Evolutionary conservation across 2,888 invertebrate species (phyloP), one percentile per base, ranked within the genome.

Genomic region (Flabesymbios commensalis): DNA sequence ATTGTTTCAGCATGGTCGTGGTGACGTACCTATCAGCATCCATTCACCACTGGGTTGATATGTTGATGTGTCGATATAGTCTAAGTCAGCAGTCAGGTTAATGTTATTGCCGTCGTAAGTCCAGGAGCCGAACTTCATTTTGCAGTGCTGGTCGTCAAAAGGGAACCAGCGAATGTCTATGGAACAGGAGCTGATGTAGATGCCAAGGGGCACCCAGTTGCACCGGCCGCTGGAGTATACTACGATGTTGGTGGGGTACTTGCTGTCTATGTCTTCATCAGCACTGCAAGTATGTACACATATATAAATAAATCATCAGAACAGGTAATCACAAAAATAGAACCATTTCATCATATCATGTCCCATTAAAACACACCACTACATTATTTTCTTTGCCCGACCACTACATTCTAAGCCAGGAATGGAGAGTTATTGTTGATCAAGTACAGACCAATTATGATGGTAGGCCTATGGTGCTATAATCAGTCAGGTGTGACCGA

Each of bases 121-220:
- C 72, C 72, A 72, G 17, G 71, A 71, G 2, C 72, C 72, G 56
- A 72, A 73, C 62, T 73, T 72, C 69, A 72, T 68, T 22, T 32
- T 63, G 54, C 72, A 72, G 26, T 48, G 54, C 62, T 72, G 72
- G 54, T 72, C 70, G 51, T 72, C 72, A 47, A 72, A 72, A 5
- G 70, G 70, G 39, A 71, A 71, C 69, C 69, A 71, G 33, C 56
- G 63, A 56, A 71, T 71, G 60, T 71, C 61, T 33, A 71, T 71
- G 60, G 67, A 45, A 47, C 71, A 71, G 36, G 70, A 65, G n/a
- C 64, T 68, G 39, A 68, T 71, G 61, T 69, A 71, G n/a, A 71
- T 62, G 33, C 70, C 70, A 14, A 65, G 68, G 7, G 70, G 70
- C 17, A 71, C 56, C 70, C 70, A 72, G 45, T 48, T 65, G 33